Conservation (phyloP, 2,888 invertebrate species). For the Alcis repandata region DNA sequence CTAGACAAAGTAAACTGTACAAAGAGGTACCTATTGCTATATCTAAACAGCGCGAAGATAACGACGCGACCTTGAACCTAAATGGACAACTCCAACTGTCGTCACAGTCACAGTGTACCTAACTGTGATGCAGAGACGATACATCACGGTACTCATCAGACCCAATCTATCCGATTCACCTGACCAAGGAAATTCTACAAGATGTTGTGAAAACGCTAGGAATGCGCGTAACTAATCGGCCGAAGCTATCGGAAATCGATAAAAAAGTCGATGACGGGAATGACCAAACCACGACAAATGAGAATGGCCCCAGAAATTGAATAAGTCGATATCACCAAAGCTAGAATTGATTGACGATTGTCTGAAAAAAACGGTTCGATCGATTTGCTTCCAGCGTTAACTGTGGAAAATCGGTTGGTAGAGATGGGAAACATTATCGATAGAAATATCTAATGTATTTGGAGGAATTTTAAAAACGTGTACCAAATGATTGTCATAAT, state of each 20-base stretch:
- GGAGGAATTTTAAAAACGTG: no score
- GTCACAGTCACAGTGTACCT: neutral
- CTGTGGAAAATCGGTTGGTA: conserved; percentile 53
- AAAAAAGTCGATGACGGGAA: conserved; percentile 76
- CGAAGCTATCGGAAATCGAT: conserved; percentile 69
- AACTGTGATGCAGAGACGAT: neutral
- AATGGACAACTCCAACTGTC: neutral
- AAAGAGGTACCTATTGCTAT: no score
- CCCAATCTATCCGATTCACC: conserved; percentile 51
- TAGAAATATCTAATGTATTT: conserved; percentile 19
- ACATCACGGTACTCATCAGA: neutral
- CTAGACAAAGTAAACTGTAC: no score
- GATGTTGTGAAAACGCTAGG: conserved; percentile 68
- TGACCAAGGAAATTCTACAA: conserved; percentile 66
- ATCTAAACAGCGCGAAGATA: neutral
- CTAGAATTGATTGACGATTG: conserved; percentile 82
- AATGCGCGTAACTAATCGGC: conserved; percentile 81
- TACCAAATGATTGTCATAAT: no score
- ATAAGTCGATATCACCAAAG: conserved; percentile 83
- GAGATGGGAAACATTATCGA: conserved; percentile 49
- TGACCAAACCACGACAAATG: conserved; percentile 77
- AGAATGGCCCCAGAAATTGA: conserved; percentile 80
- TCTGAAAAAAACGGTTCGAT: conserved; percentile 74
- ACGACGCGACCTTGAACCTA: neutral
- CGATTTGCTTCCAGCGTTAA: conserved; percentile 71